Conservation (phyloP, 2,888 invertebrate species). For the Drosophila rubida region DNA sequence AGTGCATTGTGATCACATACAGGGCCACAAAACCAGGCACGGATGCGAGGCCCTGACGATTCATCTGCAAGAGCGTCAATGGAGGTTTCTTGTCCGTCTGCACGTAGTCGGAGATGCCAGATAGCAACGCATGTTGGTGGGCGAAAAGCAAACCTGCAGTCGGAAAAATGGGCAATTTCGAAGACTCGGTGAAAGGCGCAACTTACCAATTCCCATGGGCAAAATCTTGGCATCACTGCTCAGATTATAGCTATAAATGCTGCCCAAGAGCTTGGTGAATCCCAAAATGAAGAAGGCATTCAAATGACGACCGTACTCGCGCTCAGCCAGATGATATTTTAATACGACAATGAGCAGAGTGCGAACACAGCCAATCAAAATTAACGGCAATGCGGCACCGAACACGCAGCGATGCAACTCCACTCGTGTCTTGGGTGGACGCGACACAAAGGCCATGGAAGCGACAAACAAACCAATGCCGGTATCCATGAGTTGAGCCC, state of each 20-base stretch:
- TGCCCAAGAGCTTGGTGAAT: conserved; percentile 90
- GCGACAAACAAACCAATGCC: conserved; percentile 96
- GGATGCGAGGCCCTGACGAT: conserved; percentile 96
- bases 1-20: conserved; percentile 90
- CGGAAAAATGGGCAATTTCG: not conserved
- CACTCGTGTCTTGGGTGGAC: conserved; percentile 81
- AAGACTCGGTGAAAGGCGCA: too few species aligned
- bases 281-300: conserved; percentile 99
- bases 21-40: conserved; percentile 93
- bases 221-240: conserved; percentile 77
- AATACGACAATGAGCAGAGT: conserved; percentile 87
- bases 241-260: conserved; percentile 83
- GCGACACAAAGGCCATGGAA: conserved; percentile 91
- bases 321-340: conserved; percentile 94
- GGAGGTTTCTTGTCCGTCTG: conserved; percentile 87
- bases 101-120: conserved; percentile 90
- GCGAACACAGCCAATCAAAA: conserved; percentile 88
- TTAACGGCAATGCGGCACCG: conserved; percentile 83
- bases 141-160: conserved; percentile 85
- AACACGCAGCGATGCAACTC: conserved; percentile 66
- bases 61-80: conserved; percentile 89
- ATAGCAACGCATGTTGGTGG: conserved; percentile 89
- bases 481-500: conserved; percentile 96
- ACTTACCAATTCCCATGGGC: conserved; percentile 83
- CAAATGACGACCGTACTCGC: conserved; percentile 99